A percentile compares a stretch with the other conserved stretches of the same genome.
Evolutionary conservation across 1,140 invertebrate species (phyloP).

Genomic region (Drosophila insularis): DNA sequence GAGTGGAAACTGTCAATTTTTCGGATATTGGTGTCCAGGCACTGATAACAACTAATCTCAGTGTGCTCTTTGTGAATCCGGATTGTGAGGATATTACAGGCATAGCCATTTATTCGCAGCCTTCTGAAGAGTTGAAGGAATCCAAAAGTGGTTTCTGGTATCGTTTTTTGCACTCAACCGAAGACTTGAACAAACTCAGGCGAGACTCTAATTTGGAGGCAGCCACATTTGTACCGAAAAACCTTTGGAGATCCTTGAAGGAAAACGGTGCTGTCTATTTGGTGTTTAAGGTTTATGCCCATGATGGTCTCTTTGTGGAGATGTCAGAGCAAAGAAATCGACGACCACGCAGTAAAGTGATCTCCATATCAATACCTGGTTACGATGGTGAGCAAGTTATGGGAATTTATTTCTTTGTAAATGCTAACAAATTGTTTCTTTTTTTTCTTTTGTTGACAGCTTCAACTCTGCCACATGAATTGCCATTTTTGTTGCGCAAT

Average conservation of each 20-base stretch:
- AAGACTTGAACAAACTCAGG: constrained; percentile 41
- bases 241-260: constrained; percentile 46
- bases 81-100: constrained; percentile 60
- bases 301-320: constrained; percentile 74
- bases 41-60: constrained; percentile 60
- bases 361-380: constrained; percentile 69
- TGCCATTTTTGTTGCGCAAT: constrained; percentile 68
- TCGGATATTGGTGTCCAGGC: constrained; percentile 62
- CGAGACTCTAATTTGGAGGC: constrained; percentile 53
- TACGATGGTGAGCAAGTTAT: constrained; percentile 29
- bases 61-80: constrained; percentile 72
- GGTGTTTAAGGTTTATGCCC: constrained; percentile 68
- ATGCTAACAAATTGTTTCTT: not conserved
- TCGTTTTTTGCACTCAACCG: constrained; percentile 61
- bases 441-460: constrained; percentile 17
- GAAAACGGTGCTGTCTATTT: constrained; percentile 20
- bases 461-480: constrained; percentile 15
- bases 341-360: constrained; percentile 70
- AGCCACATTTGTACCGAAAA: constrained; percentile 54
- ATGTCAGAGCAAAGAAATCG: constrained; percentile 30
- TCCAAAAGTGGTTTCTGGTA: constrained; percentile 57
- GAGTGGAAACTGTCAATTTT: constrained; percentile 53
- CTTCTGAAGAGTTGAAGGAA: not conserved
- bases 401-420: not conserved
- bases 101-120: constrained; percentile 58